A percentile compares a stretch with the other conserved stretches of the same genome.
Conservation (phyloP, 2,113 vertebrate species). For the Thermophis baileyi region DNA sequence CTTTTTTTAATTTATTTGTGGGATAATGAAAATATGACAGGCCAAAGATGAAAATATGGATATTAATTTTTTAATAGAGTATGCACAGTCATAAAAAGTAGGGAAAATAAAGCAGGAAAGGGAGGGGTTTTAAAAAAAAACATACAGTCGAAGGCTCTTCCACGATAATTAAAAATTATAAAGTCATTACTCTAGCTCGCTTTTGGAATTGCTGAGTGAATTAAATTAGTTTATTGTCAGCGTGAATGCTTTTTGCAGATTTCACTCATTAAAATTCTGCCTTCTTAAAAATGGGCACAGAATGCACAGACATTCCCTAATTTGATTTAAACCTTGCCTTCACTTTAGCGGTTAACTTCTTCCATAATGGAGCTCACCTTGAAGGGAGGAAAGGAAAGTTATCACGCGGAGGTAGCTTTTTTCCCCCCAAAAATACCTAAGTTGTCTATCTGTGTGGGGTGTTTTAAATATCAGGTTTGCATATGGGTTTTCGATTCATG, state of each 20-base stretch:
- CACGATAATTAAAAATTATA: slow-evolving; percentile 57
- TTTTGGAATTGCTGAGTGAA: slow-evolving; percentile 50
- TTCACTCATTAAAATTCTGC: slow-evolving; percentile 60
- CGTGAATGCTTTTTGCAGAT: slow-evolving; percentile 46
- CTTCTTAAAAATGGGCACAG: slow-evolving; percentile 36
- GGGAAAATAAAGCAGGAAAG: slow-evolving; percentile 22
- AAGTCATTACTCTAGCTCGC: slow-evolving; percentile 59
- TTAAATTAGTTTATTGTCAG: slow-evolving; percentile 47
- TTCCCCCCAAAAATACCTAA: background rate
- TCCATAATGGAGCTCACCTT: slow-evolving; percentile 41
- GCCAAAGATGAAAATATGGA: slow-evolving; percentile 50
- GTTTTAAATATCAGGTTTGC: background rate
- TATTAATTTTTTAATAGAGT: slow-evolving; percentile 61
- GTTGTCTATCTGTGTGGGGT: background rate
- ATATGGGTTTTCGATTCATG: background rate
- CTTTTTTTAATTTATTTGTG: slow-evolving; percentile 42
- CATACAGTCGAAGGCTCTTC: slow-evolving; percentile 33
- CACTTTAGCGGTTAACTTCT: slow-evolving; percentile 44
- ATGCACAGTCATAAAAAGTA: slow-evolving; percentile 27
- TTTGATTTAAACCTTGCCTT: slow-evolving; percentile 30
- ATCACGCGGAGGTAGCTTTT: slow-evolving; percentile 1
- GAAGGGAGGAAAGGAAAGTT: slow-evolving; percentile 33
- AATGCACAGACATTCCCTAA: slow-evolving; percentile 33
- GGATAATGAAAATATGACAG: slow-evolving; percentile 53
- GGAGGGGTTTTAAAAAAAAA: background rate